Evolutionary conservation across 35 echinoderm and acorn worm genomes (phyloP).

Genomic region (Patiria miniata): DNA sequence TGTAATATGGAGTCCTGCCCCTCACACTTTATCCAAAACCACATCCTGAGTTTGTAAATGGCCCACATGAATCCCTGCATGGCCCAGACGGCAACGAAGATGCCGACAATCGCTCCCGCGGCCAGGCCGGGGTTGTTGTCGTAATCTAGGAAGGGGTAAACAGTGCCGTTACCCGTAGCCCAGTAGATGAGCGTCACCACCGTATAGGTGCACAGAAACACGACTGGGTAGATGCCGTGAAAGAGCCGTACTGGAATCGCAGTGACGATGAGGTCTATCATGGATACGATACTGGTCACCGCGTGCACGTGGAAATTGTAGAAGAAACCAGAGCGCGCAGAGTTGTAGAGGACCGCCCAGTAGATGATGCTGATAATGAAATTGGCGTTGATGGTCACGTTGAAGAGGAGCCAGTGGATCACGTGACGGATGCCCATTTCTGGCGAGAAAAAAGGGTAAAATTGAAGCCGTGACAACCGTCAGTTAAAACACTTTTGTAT

Average conservation of each 20-base stretch:
- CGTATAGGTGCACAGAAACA: background rate
- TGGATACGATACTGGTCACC: background rate
- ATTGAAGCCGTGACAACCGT: no score
- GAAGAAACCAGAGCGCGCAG: background rate
- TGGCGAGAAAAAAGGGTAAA: background rate
- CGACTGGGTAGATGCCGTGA: background rate
- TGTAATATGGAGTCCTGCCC: no score
- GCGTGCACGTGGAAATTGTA: background rate
- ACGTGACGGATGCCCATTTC: slow-evolving; percentile 18
- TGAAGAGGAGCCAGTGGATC: slow-evolving; percentile 31
- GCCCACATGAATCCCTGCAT: no score
- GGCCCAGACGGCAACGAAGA: no score
- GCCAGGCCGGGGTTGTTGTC: no score
- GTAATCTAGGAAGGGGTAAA: no score
- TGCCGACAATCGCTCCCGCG: no score
- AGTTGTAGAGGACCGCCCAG: slow-evolving; percentile 6
- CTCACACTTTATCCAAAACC: no score
- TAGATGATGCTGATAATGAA: slow-evolving; percentile 1
- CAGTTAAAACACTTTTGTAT: no score
- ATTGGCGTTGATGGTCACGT: slow-evolving; percentile 2
- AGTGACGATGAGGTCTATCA: background rate
- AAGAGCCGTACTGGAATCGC: background rate
- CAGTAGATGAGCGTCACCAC: slow-evolving; percentile 10
- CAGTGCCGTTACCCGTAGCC: background rate
- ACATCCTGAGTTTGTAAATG: no score